Evolutionary conservation across 2,888 invertebrate genomes (phyloP), one percentile per base, ranked within the genome.

Genomic region (Microctonus aethiopoides): DNA sequence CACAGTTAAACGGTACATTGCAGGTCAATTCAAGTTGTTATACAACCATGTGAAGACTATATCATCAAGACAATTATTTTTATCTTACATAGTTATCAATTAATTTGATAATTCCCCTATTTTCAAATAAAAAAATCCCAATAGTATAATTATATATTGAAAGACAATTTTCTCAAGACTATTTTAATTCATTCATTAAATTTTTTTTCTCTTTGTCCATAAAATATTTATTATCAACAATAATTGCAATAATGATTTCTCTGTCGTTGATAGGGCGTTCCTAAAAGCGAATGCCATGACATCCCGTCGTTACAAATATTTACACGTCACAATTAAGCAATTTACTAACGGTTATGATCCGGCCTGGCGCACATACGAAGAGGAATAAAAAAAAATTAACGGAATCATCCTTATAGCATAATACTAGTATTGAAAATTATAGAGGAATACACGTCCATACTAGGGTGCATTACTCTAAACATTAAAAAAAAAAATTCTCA

Each of bases 1-100:
- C 83, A 78, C 59, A 54, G 70, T 32, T 54, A 82, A 46, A 83
- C 83, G 82, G 82, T 81, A 82, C 34, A 63, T 68, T 57, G 61
- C 26, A n/a, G 29, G 22, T 46, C 29, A 65, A 16, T 16, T 39
- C 64, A 65, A 24, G 46, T 13, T 52, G 34, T 52, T n/a, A n/a
- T n/a, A n/a, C n/a, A n/a, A n/a, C n/a, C n/a, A n/a, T n/a, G n/a
- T n/a, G n/a, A n/a, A n/a, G n/a, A n/a, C n/a, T n/a, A n/a, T n/a
- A n/a, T n/a, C n/a, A n/a, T n/a, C n/a, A 5, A 39, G 3, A 39
- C 39, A 39, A 39, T 39, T 39, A n/a, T 39, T 39, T 11, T 2
- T 6, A n/a, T 39, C 39, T 39, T 39, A n/a, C n/a, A 39, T 13
- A 39, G 9, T 4, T 39, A n/a, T 39, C 13, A n/a, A 39, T 39